Conservation (phyloP, 2,797 vertebrate species). For the Paratrypauchen microcephalus region DNA sequence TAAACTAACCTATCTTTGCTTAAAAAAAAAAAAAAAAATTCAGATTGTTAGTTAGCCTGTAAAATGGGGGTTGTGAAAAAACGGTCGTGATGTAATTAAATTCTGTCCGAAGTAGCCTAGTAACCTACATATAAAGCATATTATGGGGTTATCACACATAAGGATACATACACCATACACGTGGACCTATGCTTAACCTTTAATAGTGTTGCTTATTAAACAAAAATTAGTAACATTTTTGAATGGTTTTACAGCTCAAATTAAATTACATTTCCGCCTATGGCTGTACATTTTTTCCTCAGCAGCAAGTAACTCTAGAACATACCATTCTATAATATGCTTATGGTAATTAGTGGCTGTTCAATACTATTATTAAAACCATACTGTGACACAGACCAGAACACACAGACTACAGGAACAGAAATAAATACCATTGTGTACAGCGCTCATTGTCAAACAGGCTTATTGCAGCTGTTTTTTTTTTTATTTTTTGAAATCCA, state of each 20-base stretch:
- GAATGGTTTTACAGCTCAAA: background rate
- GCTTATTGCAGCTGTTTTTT: constrained; percentile 81
- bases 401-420: constrained; percentile 81
- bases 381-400: constrained; percentile 79
- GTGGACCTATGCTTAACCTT: background rate
- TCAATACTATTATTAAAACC: constrained; percentile 81
- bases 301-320: background rate
- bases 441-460: constrained; percentile 77
- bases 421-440: constrained; percentile 83
- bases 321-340: background rate
- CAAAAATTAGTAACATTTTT: background rate
- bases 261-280: background rate
- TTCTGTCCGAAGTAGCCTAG: no score
- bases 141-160: background rate
- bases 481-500: constrained; percentile 76
- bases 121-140: no score
- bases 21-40: no score
- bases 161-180: background rate
- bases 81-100: no score
- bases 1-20: no score
- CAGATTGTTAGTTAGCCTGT: no score
- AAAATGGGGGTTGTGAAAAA: no score
- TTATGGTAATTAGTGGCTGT: constrained; percentile 36
- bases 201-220: constrained; percentile 5
- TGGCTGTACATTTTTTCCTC: background rate